Percentiles rank a stretch among this genome's conserved stretches.
Conservation (phyloP, 2,113 vertebrate species). For the Tetraodon nigroviridis region DNA sequence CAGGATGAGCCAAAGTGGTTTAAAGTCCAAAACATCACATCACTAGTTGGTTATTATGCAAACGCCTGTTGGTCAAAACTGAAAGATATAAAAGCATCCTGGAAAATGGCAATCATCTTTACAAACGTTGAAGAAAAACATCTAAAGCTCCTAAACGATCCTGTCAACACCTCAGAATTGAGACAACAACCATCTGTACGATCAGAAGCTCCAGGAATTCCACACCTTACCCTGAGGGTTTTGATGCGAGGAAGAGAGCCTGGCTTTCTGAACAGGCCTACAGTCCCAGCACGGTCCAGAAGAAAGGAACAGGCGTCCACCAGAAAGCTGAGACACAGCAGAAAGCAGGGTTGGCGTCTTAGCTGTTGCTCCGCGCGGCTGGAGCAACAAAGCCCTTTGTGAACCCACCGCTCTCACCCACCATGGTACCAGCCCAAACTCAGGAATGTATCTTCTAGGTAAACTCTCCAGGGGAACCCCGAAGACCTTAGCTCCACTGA, state of each 20-base stretch:
- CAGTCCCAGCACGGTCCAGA: constrained; percentile 77
- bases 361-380: not conserved
- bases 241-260: constrained; percentile 86
- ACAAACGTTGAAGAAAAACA: too few species aligned
- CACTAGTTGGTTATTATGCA: not conserved
- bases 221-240: constrained; percentile 77
- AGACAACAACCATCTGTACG: too few species aligned
- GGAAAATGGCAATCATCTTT: too few species aligned
- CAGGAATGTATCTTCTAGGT: constrained; percentile 72
- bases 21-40: not conserved
- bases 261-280: constrained; percentile 91
- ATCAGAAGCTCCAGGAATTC: too few species aligned
- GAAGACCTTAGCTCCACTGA: constrained; percentile 73
- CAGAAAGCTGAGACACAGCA: constrained; percentile 78
- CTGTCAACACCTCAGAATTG: too few species aligned
- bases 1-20: not conserved
- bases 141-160: too few species aligned
- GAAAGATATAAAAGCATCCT: too few species aligned
- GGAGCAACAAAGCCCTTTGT: not conserved
- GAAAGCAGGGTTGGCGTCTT: not conserved
- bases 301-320: constrained; percentile 81
- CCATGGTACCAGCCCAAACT: constrained; percentile 85
- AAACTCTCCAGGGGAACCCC: constrained; percentile 77
- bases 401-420: constrained; percentile 51
- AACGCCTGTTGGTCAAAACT: too few species aligned